Conservation (phyloP, 2,888 invertebrate genomes). For the Pachymerium ferrugineum region DNA sequence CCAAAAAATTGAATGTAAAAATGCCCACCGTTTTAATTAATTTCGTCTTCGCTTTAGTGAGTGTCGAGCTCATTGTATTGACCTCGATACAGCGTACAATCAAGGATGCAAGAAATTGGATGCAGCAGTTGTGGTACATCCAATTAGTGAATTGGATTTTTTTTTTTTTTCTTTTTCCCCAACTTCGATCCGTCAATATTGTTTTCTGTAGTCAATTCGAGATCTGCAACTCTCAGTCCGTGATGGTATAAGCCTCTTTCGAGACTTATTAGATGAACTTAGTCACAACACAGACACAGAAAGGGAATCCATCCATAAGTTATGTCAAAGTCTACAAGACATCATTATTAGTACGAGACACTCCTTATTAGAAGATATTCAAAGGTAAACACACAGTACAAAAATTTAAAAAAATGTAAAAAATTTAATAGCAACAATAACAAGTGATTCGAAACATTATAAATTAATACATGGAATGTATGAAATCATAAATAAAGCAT, state of each 20-base stretch:
- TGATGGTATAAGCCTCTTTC: constrained; percentile 61
- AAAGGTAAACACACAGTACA: constrained; percentile 52
- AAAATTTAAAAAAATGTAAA: neutral
- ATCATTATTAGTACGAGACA: constrained; percentile 63
- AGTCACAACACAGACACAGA: constrained; percentile 60
- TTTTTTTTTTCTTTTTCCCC: constrained; percentile 19
- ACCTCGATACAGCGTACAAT: constrained; percentile 67
- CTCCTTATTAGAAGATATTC: constrained; percentile 60
- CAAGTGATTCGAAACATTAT: no score
- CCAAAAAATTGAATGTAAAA: neutral
- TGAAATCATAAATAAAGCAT: no score
- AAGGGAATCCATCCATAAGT: constrained; percentile 60
- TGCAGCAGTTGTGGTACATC: constrained; percentile 54
- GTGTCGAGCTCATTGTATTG: constrained; percentile 62
- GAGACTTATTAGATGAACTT: constrained; percentile 62
- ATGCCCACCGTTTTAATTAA: neutral
- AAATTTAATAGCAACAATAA: no score
- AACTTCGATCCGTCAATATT: no score
- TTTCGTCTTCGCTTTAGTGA: constrained; percentile 53
- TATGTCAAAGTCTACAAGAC: constrained; percentile 62
- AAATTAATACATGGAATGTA: no score
- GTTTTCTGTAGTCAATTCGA: constrained; percentile 50
- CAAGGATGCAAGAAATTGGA: constrained; percentile 66
- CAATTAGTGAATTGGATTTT: constrained; percentile 37
- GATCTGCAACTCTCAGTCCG: constrained; percentile 61